Evolutionary conservation across 2,888 invertebrate genomes (phyloP).

Genomic region (Pharmacophagus antenor): DNA sequence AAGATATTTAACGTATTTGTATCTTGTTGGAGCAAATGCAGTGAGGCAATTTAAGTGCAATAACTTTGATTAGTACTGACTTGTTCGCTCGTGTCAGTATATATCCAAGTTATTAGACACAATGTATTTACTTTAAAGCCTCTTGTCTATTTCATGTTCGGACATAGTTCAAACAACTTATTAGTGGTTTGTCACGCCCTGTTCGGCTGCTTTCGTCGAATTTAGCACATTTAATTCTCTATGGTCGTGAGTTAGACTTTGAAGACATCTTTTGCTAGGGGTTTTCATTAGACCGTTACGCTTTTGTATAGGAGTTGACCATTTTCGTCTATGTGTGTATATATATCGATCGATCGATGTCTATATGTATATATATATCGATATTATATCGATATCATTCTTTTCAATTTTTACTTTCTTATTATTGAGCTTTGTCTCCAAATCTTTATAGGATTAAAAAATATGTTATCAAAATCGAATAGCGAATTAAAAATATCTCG

Average conservation of each 20-base stretch:
- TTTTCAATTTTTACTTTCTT: too few species aligned
- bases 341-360: background rate
- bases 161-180: slow-evolving; percentile 58
- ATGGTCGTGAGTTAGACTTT: slow-evolving; percentile 62
- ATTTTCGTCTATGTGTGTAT: slow-evolving; percentile 12
- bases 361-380: too few species aligned
- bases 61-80: too few species aligned
- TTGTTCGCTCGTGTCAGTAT: background rate
- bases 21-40: slow-evolving; percentile 1
- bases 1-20: background rate
- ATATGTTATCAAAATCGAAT: too few species aligned
- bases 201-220: slow-evolving; percentile 63
- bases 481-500: too few species aligned
- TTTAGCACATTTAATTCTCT: slow-evolving; percentile 68
- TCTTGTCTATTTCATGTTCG: slow-evolving; percentile 31
- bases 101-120: slow-evolving; percentile 17
- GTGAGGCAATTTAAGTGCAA: too few species aligned
- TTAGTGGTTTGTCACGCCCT: slow-evolving; percentile 63
- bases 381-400: too few species aligned
- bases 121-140: slow-evolving; percentile 31
- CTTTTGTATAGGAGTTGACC: slow-evolving; percentile 45
- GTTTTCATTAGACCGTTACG: slow-evolving; percentile 74
- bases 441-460: too few species aligned
- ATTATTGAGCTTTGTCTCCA: too few species aligned
- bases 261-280: slow-evolving; percentile 65